These are phyloP conservation scores for Meta bourneti DNA, from an alignment of 2,888 invertebrate species.

Conservation along the genomic window DNA sequence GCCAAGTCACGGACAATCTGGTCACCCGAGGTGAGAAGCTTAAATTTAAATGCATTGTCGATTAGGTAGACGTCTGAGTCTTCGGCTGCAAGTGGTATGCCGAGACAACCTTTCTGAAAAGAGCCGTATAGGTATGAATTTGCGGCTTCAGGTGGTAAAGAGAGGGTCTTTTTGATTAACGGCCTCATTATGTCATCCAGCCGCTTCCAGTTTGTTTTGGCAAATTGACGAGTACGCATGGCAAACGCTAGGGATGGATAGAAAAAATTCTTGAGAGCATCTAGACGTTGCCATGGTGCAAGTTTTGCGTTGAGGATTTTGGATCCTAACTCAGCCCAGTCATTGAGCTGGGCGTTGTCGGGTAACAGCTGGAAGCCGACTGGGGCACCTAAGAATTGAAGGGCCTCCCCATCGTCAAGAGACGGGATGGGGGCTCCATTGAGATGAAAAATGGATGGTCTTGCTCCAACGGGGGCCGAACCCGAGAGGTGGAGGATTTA, in stretches of 20 bases:
- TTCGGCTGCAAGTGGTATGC: not conserved
- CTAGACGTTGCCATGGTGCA: too few species aligned
- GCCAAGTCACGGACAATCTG: too few species aligned
- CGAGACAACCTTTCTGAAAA: not conserved
- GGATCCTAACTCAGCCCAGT: not conserved
- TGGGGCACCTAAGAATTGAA: constrained; percentile 12
- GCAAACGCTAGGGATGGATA: too few species aligned
- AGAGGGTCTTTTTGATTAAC: not conserved
- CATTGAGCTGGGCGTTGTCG: not conserved
- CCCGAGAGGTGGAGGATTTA: not conserved
- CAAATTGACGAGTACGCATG: too few species aligned
- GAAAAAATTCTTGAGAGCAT: too few species aligned
- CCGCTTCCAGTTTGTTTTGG: too few species aligned
- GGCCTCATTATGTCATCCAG: not conserved
- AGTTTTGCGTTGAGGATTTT: too few species aligned
- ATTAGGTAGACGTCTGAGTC: too few species aligned
- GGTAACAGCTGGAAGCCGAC: not conserved
- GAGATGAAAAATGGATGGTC: not conserved
- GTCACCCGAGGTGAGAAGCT: not conserved
- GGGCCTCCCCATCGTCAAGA: too few species aligned
- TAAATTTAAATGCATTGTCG: too few species aligned
- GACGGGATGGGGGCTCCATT: not conserved
- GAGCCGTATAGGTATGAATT: not conserved
- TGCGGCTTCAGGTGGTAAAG: not conserved
- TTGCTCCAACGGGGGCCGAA: not conserved